Conservation (phyloP, 2,888 invertebrate species). For the Synergus japonicus region DNA sequence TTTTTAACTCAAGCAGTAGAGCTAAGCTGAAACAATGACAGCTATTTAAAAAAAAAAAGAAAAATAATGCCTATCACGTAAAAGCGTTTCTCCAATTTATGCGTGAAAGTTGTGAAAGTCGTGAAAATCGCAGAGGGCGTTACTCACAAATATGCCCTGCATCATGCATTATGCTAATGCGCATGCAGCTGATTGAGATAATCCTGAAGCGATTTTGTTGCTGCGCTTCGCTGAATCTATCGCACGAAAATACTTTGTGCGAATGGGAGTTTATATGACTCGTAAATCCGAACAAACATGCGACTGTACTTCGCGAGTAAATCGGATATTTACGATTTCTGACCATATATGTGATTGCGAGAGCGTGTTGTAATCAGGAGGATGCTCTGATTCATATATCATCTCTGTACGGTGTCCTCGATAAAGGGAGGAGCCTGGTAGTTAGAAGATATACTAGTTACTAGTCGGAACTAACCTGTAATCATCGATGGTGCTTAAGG, state of each 20-base stretch:
- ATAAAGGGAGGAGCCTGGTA: slow-evolving; percentile 19
- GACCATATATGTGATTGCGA: neutral
- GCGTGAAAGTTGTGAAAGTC: neutral
- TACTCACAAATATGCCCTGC: slow-evolving; percentile 14
- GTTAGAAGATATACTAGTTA: slow-evolving; percentile 30
- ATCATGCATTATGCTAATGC: slow-evolving; percentile 26
- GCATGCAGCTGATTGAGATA: slow-evolving; percentile 35
- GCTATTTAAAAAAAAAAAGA: neutral
- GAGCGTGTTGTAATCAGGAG: slow-evolving; percentile 21
- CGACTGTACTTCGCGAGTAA: slow-evolving; percentile 33
- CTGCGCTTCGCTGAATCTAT: neutral
- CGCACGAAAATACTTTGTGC: slow-evolving; percentile 38
- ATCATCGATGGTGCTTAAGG: slow-evolving; percentile 18
- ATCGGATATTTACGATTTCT: slow-evolving; percentile 38
- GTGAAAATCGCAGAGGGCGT: slow-evolving; percentile 17
- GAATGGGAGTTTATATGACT: slow-evolving; percentile 24
- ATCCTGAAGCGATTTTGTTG: slow-evolving; percentile 28
- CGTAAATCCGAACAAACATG: slow-evolving; percentile 41
- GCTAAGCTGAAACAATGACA: neutral
- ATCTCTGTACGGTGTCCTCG: slow-evolving; percentile 8
- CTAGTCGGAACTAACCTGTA: slow-evolving; percentile 9
- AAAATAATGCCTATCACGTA: neutral
- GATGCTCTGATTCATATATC: slow-evolving; percentile 10
- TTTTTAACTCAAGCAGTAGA: neutral
- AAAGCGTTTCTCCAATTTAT: slow-evolving; percentile 5